These are phyloP conservation scores for Hucho hucho DNA, from an alignment of 2,113 vertebrate genomes.

Conservation along the genomic window DNA sequence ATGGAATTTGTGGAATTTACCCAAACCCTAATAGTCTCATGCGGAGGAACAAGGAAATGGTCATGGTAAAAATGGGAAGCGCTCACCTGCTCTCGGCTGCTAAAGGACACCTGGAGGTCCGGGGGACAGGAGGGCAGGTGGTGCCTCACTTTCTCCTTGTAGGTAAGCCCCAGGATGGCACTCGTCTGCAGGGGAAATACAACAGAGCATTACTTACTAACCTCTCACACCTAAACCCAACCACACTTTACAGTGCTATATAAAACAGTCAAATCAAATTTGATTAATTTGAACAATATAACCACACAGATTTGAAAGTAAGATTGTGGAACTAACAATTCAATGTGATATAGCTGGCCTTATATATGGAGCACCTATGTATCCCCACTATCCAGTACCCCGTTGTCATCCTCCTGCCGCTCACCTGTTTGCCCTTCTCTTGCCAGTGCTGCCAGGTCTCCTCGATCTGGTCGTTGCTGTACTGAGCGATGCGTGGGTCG, in stretches of 20 bases:
- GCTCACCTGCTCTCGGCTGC: conserved; percentile 20
- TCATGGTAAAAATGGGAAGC: neutral
- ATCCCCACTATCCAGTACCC: neutral
- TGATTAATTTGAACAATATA: too few species aligned
- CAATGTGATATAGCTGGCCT: too few species aligned
- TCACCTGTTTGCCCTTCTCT: conserved; percentile 20
- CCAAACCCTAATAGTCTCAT: neutral
- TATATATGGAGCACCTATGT: neutral
- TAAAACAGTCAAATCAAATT: too few species aligned
- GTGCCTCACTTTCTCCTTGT: conserved; percentile 28
- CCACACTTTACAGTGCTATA: too few species aligned
- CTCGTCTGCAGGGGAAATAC: conserved; percentile 9
- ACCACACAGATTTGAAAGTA: too few species aligned
- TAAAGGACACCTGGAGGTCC: conserved; percentile 1
- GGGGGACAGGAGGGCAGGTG: conserved; percentile 10
- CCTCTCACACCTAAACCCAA: neutral
- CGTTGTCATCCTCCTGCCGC: neutral
- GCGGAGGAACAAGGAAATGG: neutral
- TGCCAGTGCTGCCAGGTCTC: conserved; percentile 24
- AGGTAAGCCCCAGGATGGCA: conserved; percentile 14
- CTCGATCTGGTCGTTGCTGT: conserved; percentile 25
- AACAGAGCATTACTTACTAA: too few species aligned
- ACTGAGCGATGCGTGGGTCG: conserved; percentile 17
- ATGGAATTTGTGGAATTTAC: too few species aligned
- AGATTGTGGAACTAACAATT: too few species aligned